phyloP scores from a whole-genome alignment of 2,797 vertebrate species.

The Rhinophrynus dorsalis region DNA sequence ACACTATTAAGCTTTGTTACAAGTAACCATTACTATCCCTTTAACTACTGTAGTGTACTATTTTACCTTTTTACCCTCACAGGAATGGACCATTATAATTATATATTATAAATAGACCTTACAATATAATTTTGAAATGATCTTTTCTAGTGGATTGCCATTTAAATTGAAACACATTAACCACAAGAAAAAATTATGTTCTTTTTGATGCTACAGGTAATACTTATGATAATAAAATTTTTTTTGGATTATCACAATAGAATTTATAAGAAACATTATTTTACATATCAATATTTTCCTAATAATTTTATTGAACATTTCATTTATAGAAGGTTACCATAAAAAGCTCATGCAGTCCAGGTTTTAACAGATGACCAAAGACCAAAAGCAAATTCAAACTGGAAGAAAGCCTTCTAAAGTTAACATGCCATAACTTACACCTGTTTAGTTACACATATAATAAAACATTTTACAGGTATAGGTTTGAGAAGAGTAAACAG shows the following conservation, averaged over 20 bases:
- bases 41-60: too few species aligned
- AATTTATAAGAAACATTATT: background rate
- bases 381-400: background rate
- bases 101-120: background rate
- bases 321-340: background rate
- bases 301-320: constrained; percentile 6
- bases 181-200: constrained; percentile 1
- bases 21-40: too few species aligned
- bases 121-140: background rate
- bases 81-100: too few species aligned
- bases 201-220: constrained; percentile 6
- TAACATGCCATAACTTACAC: background rate
- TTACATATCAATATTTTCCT: background rate
- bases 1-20: too few species aligned
- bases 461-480: background rate
- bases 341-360: background rate
- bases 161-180: background rate
- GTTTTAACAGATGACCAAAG: background rate
- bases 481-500: too few species aligned
- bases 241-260: background rate
- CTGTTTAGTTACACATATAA: background rate
- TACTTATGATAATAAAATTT: too few species aligned
- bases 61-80: too few species aligned
- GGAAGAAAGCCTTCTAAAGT: background rate
- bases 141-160: background rate